Evolutionary conservation across 2,888 invertebrate genomes (phyloP), one percentile per base, ranked within the genome.

Genomic region (Cerceris rybyensis): DNA sequence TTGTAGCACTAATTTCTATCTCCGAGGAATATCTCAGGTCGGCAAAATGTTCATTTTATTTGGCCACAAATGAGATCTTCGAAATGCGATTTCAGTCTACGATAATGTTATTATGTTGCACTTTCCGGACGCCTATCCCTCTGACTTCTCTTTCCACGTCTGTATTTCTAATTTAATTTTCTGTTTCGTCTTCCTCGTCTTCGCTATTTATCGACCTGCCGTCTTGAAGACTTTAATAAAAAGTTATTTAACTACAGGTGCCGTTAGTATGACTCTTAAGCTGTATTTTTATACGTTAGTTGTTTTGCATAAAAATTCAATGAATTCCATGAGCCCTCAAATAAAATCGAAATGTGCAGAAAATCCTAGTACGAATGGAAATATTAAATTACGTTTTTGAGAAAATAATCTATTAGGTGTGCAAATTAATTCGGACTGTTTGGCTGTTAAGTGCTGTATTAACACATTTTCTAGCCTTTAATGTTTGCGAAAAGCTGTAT

Each of bases 81-180:
- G 79, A 86, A 89, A 90, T 88, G 86, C 88, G 88, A 91, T 90
- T 91, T 88, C 86, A 88, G 87, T 85, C 84, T 81, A 70, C 81
- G 83, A 88, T 90, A 91, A 91, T 91, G 87, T 86, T 83, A 84
- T 91, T 90, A 90, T 84, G 75, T 80, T 81, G 84, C 83, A 81
- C 85, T 86, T 84, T 81, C 83, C 82, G 86, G 86, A 87, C 87
- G 83, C 81, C 68, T 83, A 72, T 68, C 68, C 59, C 72, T 16
- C 17, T 63, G 73, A 61, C 63, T 76, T 70, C 69, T 71, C 75
- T 70, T 60, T 75, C 60, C 16, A 28, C 52, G 60, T 82, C 83
- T 84, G 85, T 85, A 78, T 88, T 88, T 83, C 83, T 88, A 82
- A 90, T 90, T 88, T 86, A 82, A 88, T 90, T 87, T 80, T 78